phyloP scores from a whole-genome alignment of 2,797 vertebrate genomes.

The Rhadinocentrus ornatus region DNA sequence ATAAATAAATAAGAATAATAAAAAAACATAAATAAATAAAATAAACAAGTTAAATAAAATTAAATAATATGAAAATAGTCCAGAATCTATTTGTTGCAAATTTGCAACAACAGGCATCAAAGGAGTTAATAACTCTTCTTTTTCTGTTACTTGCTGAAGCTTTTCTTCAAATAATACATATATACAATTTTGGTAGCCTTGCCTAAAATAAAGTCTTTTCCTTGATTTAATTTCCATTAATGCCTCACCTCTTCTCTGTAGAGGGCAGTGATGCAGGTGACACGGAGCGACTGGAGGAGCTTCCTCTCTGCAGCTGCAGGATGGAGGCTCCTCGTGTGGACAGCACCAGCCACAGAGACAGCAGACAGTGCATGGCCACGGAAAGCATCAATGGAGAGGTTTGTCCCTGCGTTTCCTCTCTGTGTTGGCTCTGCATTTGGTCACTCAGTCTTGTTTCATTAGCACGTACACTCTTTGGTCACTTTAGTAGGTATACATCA shows the following conservation, averaged over 20 bases:
- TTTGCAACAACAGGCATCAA: too few relatives aligned
- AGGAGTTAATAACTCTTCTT: too few relatives aligned
- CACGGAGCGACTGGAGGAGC: slow-evolving; percentile 90
- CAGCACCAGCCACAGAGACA: slow-evolving; percentile 81
- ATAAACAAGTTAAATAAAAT: too few relatives aligned
- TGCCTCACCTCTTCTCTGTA: slow-evolving; percentile 12
- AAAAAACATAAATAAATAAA: too few relatives aligned
- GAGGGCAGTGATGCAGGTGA: slow-evolving; percentile 90
- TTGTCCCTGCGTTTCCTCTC: slow-evolving; percentile 20
- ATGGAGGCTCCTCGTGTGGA: slow-evolving; percentile 94
- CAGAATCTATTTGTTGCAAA: too few relatives aligned
- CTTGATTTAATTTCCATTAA: neutral
- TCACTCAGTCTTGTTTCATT: neutral
- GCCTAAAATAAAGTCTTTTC: too few relatives aligned
- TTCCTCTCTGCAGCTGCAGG: slow-evolving; percentile 93
- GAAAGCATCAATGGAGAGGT: slow-evolving; percentile 93
- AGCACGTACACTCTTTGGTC: neutral
- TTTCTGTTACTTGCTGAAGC: too few relatives aligned
- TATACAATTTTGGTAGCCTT: too few relatives aligned
- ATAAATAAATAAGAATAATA: too few relatives aligned
- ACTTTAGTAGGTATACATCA: too few relatives aligned
- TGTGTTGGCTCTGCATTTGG: neutral
- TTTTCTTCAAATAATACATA: too few relatives aligned
- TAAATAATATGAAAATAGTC: too few relatives aligned
- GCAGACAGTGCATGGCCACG: slow-evolving; percentile 90